Evolutionary conservation across 1,140 invertebrate species (phyloP).

Genomic region (Drosophila rufa): DNA sequence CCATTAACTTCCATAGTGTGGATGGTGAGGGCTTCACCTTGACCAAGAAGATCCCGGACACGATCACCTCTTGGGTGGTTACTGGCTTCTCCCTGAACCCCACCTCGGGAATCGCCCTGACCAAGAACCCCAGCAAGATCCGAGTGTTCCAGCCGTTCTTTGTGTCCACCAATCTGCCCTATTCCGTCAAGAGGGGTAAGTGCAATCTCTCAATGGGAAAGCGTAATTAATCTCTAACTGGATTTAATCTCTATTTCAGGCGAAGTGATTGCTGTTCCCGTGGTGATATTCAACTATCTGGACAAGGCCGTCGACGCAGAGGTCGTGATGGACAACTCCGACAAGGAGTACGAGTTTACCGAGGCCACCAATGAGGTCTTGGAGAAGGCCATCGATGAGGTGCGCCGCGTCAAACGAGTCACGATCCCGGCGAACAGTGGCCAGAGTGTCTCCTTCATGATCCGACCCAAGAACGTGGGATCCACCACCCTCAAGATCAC

Average conservation of each 20-base stretch:
- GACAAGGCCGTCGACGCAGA: constrained; percentile 91
- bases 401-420: constrained; percentile 85
- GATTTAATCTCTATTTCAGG: constrained; percentile 23
- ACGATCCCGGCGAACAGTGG: constrained; percentile 89
- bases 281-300: constrained; percentile 83
- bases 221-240: too few relatives aligned
- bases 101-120: constrained; percentile 93
- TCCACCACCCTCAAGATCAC: constrained; percentile 90
- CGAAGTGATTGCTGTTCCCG: constrained; percentile 80
- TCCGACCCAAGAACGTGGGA: constrained; percentile 91
- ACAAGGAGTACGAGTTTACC: constrained; percentile 92
- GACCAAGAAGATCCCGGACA: constrained; percentile 90
- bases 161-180: constrained; percentile 92
- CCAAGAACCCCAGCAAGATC: constrained; percentile 90
- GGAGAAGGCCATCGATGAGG: constrained; percentile 86
- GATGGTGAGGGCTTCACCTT: constrained; percentile 76
- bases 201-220: neutral
- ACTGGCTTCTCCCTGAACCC: constrained; percentile 96
- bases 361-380: constrained; percentile 86
- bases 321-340: constrained; percentile 93
- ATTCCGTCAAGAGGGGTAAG: constrained; percentile 92
- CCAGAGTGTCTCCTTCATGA: constrained; percentile 91
- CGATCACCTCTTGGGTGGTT: constrained; percentile 97
- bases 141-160: constrained; percentile 96
- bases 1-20: constrained; percentile 16